Evolutionary conservation across 2,113 vertebrate species (phyloP), one percentile per base, ranked within the genome.

Genomic region (Gymnogyps californianus): DNA sequence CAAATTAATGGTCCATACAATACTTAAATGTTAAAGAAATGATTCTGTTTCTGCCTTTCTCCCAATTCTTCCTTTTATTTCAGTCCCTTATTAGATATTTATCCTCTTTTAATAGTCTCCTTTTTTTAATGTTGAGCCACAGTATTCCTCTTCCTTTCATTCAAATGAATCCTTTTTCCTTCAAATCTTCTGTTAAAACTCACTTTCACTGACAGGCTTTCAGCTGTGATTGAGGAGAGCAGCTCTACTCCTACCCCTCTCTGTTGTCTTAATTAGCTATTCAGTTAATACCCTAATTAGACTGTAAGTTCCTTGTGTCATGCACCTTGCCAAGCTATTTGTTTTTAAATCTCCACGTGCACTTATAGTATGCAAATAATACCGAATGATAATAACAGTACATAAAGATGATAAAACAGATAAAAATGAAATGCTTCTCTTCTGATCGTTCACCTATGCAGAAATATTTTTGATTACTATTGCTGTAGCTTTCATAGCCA

Each of bases 221-320:
- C 64, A 94, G 52, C 80, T 71, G 51, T 87, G 66, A 96, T 82
- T 80, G 92, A 88, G 49, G 76, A 85, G 12, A 69, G 46, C 55
- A 83, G 29, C 5, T 88, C 55, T 92, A n/a, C 51, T 90, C 31
- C 26, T 71, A 69, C 24, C 11, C 9, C 31, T 72, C 42, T 79
- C 51, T 87, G 40, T 85, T 71, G 44, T 81, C 32, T 93, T 90
- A 95, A 83, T 95, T 94, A 87, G 44, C 49, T 93, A 64, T 83
- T 90, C 61, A 38, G 34, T 72, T 83, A 44, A 88, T 71, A 71
- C 74, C 54, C 71, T 85, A 83, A 94, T 87, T 87, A 92, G 69
- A 54, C 64, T 66, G 7, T 51, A 91, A 83, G 29, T 75, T 95
- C 26, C 61, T 93, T 65, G 38, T 83, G 54, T 64, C 72, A 34